A percentile compares a stretch with the other conserved stretches of the same genome.
Conservation (phyloP, 2,113 vertebrate species). For the Leptocoma aspasia region DNA sequence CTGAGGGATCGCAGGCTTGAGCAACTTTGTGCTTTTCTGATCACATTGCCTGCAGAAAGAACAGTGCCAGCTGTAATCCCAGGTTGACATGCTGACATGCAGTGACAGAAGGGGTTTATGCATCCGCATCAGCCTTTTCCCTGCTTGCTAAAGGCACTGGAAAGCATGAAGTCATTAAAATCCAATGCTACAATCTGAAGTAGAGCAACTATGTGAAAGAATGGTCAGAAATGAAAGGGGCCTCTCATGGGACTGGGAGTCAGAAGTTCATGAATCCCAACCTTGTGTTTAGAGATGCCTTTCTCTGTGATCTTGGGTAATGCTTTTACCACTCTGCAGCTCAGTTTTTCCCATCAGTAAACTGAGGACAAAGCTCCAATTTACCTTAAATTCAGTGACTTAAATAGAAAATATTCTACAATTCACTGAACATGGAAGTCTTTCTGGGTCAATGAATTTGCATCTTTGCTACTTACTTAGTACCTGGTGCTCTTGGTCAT, state of each 20-base stretch:
- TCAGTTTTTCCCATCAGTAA: not conserved
- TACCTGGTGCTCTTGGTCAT: not conserved
- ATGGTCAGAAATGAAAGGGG: not conserved
- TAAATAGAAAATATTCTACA: not conserved
- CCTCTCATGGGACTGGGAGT: not conserved
- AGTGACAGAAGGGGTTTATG: constrained; percentile 27
- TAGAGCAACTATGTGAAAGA: not conserved
- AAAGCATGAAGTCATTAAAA: not conserved
- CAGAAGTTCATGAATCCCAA: not conserved
- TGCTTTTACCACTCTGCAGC: not conserved
- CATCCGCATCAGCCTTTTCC: not conserved
- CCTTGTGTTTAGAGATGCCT: not conserved
- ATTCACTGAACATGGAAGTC: not conserved
- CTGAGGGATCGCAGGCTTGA: not conserved
- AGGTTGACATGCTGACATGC: not conserved
- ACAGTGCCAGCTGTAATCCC: constrained; percentile 31
- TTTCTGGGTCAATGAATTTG: not conserved
- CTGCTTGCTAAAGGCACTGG: not conserved
- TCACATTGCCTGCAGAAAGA: constrained; percentile 27
- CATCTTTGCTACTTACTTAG: not conserved
- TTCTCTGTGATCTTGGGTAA: not conserved
- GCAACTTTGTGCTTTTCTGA: constrained; percentile 42
- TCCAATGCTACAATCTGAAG: not conserved
- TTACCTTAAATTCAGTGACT: not conserved
- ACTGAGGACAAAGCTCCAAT: not conserved